Base-by-base conservation (phyloP, 2,888 invertebrate species). In the Eutolmus rufibarbis region DNA sequence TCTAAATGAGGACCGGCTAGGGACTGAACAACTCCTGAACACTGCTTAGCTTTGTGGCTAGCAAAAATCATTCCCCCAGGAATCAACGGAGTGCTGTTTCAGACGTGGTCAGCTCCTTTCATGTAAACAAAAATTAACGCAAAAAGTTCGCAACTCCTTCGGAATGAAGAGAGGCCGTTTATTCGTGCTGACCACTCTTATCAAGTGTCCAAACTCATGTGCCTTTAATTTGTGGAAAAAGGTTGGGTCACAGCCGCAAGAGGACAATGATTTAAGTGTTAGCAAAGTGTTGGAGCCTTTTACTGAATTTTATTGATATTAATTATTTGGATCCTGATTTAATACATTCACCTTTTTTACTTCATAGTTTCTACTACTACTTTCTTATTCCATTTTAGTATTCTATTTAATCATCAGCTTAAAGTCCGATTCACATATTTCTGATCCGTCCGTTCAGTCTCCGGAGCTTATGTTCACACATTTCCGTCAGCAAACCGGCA, bases 61-160 rank as follows among this genome's bases (percentile, higher is more conserved):
- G 12, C 23, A 56, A 82, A 82, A 82, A 82, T 31, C 82, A 82
- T 82, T 57, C 37, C 57, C 34, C 3, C 2, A 66, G 57, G 82
- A 66, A 23, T 66, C 66, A 3, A 23, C 12, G 19, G 66, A 23
- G 12, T 66, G 66, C 14, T 66, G 66, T 82, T 82, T 82, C 66
- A 37, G 82, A n/a, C 82, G 7, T 82, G 19, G 57, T 66, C 82
- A 82, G 82, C 66, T 37, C 56, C 37, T 82, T 66, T 82, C 40
- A 56, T 82, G 66, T 82, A 66, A 82, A 82, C 82, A 82, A 82
- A 82, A 66, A 82, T 82, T 82, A 57, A 82, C 82, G 37, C 82
- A 66, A 82, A 82, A 82, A 82, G 66, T 57, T 82, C 19, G 4
- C 57, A 81, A 57, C 34, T 82, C 57, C 82, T 82, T 31, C 37